phyloP scores from a whole-genome alignment of 2,888 invertebrate genomes.

The Auanema sp. region DNA sequence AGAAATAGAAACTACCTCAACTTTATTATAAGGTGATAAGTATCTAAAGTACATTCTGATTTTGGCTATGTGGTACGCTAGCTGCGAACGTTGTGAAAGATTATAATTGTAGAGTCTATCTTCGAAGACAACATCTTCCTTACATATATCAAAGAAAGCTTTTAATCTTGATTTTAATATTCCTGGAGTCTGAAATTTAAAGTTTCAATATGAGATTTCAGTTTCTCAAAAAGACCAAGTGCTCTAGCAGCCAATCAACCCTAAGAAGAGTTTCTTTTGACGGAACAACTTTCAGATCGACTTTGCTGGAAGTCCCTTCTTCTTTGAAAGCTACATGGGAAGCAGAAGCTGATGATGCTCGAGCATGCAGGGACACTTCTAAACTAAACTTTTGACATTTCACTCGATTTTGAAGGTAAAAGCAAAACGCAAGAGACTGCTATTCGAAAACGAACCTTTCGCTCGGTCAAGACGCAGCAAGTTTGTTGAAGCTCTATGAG shows the following conservation, averaged over 20 bases:
- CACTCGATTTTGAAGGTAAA: too few species aligned
- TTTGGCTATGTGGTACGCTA: constrained; percentile 51
- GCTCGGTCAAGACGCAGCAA: too few species aligned
- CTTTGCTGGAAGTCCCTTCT: too few species aligned
- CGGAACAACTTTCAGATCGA: constrained; percentile 15
- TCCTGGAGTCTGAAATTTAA: constrained; percentile 37
- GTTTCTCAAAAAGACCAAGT: constrained; percentile 32
- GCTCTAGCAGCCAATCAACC: constrained; percentile 50
- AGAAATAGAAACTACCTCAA: constrained; percentile 39
- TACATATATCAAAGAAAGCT: constrained; percentile 42
- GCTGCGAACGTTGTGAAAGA: constrained; percentile 17
- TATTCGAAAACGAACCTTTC: too few species aligned
- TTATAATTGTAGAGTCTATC: constrained; percentile 55
- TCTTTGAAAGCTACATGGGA: too few species aligned
- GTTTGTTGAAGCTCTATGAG: too few species aligned
- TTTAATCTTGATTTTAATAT: constrained; percentile 43
- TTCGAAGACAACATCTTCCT: constrained; percentile 40
- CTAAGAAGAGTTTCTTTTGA: constrained; percentile 39
- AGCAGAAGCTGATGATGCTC: too few species aligned
- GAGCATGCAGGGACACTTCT: too few species aligned
- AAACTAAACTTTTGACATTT: too few species aligned
- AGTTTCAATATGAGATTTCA: neutral
- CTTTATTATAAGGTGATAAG: constrained; percentile 55
- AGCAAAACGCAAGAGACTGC: too few species aligned
- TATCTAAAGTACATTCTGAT: constrained; percentile 55